Conservation (phyloP, 2,113 vertebrate species). For the Okapia johnstoni region DNA sequence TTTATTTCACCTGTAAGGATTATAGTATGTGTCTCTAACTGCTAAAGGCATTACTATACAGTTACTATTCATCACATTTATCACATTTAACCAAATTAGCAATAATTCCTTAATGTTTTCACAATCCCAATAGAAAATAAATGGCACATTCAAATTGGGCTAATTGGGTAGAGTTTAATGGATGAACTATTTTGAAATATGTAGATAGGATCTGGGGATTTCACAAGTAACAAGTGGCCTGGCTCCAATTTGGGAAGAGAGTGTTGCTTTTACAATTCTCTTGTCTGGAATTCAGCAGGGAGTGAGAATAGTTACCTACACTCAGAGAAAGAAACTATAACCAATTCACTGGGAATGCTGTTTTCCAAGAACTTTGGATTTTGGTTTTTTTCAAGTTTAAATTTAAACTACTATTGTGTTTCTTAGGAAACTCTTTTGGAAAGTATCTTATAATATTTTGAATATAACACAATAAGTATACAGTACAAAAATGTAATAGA, state of each 20-base stretch:
- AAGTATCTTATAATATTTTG: background rate
- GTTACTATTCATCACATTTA: background rate
- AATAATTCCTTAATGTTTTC: background rate
- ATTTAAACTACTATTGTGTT: background rate
- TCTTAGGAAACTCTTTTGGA: background rate
- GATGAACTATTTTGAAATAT: background rate
- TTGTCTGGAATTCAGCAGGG: background rate
- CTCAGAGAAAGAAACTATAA: background rate
- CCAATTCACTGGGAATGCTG: accelerated
- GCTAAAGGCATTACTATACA: background rate
- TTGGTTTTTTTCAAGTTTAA: background rate
- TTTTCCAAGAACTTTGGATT: background rate
- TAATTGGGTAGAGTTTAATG: background rate
- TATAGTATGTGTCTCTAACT: background rate
- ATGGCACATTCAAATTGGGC: background rate
- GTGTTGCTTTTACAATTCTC: accelerated
- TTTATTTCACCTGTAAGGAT: background rate
- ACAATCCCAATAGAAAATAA: background rate
- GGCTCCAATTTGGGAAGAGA: background rate
- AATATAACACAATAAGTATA: background rate
- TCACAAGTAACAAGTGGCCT: background rate
- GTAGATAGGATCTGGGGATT: background rate
- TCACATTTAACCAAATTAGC: background rate
- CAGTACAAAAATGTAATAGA: background rate
- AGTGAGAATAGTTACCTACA: background rate